Base-by-base conservation (phyloP, 53 echinoderm and acorn worm genomes). In the Stichopus horrens region DNA sequence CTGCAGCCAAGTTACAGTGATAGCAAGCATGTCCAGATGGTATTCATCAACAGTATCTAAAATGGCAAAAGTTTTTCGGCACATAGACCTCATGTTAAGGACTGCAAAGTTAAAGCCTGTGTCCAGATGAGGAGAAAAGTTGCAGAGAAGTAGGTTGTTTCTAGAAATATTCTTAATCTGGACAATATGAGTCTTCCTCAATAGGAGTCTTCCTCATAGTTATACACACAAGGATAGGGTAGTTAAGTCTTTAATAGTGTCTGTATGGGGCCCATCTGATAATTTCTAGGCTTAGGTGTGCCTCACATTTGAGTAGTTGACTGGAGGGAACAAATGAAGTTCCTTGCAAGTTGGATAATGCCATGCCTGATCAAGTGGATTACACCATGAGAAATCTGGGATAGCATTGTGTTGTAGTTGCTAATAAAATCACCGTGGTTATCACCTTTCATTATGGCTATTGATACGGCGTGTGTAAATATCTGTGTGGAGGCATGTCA, bases 331-430 rank as follows among this genome's bases (percentile, higher is more conserved):
- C n/a, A 58, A 13, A 83, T 83, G 21, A 59, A 83, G 23, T 83
- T 83, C 83, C 57, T 83, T n/a, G 83, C 83, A 5, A 83, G 83
- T 83, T 60, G 57, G 6, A 83, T 22, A 21, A 60, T 83, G 22
- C 83, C 83, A 20, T 21, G 4, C 5, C 83, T 83, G 20, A 58
- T 83, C 3, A 83, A 63, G 21, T 83, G 83, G 21, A 83, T 83
- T 23, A 59, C 83, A 21, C 60, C 83, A 20, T 63, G 59, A 5
- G 83, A 83, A 7, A 83, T 22, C 21, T 83, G 63, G 1, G 83
- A 83, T 59, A 83, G 7, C 1, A 59, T 57, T 83, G 58, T 21
- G 22, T 58, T 83, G 7, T 6, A 83, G 22, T 83, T 83, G 23
- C 55, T 18, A 9, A 83, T 83, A 21, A 83, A 83, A 7, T 18